Evolutionary conservation across 2,113 vertebrate genomes (phyloP), one percentile per base, ranked within the genome.

Genomic region (Pimephales promelas): DNA sequence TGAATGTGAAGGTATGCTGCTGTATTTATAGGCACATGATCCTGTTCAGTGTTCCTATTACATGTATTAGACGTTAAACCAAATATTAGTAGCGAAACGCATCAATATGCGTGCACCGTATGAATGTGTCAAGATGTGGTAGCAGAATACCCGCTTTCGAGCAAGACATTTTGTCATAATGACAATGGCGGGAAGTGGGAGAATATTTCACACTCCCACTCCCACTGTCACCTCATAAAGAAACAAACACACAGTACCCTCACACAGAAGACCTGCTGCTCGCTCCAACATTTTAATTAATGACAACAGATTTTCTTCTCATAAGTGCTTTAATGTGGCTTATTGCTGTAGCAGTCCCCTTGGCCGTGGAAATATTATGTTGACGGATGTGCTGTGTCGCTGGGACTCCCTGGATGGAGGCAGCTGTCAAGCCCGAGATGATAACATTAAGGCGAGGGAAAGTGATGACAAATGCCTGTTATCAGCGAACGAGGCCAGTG

Each of bases 401-500:
- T 90, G 92, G 95, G 83, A 93, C 95, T 96, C 95, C 96, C 95
- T 96, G 94, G 93, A 93, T 93, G 95, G 95, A 91, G 90, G 94
- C 94, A 94, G 95, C 96, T 97, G 96, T 98, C 97, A 98, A 95
- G 92, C 92, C 89, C 61, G 89, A 78, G 93, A 94, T 97, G 97
- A 97, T 98, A 97, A 97, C 97, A 94, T 94, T 95, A 97, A 97
- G 96, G 96, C 96, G 95, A 96, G 95, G 95, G 96, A 96, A 96
- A 97, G 97, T 96, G 96, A 98, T 99, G 98, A 99, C 97, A 99
- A 99, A 99, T 95, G 93, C 97, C 97, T 94, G 97, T 98, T 97
- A 98, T 99, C 97, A 98, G 97, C 96, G 98, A 99, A 99, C 97
- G 96, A 98, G 97, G 97, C 97, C 95, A 94, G 97, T 99, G 97